These are phyloP conservation scores for Rhizomys pruinosus DNA, from an alignment of 2,113 vertebrate species.

Conservation along the genomic window DNA sequence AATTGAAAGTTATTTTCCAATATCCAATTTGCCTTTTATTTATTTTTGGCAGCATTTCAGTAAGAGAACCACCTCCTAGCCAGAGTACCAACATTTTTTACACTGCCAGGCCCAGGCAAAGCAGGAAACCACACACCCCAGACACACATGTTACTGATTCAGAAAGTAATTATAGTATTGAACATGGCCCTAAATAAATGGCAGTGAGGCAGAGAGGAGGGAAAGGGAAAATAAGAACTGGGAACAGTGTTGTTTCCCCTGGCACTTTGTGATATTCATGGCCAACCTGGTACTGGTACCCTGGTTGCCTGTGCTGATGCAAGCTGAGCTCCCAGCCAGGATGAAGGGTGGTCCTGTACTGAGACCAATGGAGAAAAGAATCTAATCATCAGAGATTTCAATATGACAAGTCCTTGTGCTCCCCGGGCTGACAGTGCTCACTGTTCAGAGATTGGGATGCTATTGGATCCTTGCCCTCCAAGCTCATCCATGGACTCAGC, in stretches of 20 bases:
- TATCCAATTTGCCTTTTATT: conserved; percentile 83
- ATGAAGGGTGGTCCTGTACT: background rate
- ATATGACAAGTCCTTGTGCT: background rate
- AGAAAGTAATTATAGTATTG: conserved; percentile 78
- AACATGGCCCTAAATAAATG: conserved; percentile 75
- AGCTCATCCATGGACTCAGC: background rate
- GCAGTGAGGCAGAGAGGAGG: conserved; percentile 65
- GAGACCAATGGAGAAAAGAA: background rate
- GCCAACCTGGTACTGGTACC: background rate
- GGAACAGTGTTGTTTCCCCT: conserved; percentile 54
- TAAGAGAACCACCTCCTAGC: conserved; percentile 66
- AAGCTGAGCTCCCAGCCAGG: background rate
- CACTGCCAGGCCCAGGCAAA: background rate
- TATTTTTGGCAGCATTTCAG: conserved; percentile 79
- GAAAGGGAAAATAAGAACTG: conserved; percentile 68
- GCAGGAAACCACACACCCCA: conserved; percentile 38
- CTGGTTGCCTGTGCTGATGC: background rate
- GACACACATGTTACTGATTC: conserved; percentile 59
- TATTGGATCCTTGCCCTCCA: background rate
- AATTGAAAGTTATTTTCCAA: conserved; percentile 83
- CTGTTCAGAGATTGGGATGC: background rate
- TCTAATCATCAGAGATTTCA: background rate
- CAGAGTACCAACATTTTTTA: conserved; percentile 68
- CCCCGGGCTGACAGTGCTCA: too few species aligned
- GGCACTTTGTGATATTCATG: conserved; percentile 14